Conservation (phyloP, 2,797 vertebrate genomes). For the Characodon lateralis region DNA sequence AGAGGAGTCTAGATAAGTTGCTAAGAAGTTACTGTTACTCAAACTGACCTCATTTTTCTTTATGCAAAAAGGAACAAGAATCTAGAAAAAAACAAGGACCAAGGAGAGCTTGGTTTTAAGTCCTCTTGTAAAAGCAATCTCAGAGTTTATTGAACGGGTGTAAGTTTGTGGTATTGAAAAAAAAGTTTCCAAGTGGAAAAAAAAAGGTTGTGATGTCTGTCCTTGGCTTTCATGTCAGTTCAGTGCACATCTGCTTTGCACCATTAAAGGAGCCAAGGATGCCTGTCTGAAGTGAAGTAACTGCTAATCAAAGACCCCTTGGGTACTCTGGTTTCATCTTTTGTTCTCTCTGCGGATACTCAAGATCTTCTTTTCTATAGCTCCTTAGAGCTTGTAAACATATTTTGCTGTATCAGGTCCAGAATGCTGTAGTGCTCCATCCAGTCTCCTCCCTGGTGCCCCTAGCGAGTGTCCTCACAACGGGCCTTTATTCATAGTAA, state of each 20-base stretch:
- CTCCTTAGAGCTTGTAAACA: constrained; percentile 50
- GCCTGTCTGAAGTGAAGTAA: constrained; percentile 30
- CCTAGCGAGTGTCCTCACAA: no score
- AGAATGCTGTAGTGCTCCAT: constrained; percentile 37
- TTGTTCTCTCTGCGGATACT: constrained; percentile 47
- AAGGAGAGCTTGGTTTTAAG: constrained; percentile 22
- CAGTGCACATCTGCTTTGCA: constrained; percentile 44
- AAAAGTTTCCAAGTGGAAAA: constrained; percentile 17
- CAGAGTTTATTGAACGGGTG: constrained; percentile 10
- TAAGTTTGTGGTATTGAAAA: constrained; percentile 1
- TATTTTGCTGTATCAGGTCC: constrained; percentile 61
- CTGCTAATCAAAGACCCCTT: constrained; percentile 54
- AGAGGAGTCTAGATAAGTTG: constrained; percentile 31
- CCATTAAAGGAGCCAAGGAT: constrained; percentile 26
- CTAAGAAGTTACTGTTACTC: constrained; percentile 43
- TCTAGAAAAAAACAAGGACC: constrained; percentile 17
- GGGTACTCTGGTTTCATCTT: constrained; percentile 49
- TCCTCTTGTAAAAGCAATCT: constrained; percentile 17
- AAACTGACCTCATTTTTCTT: constrained; percentile 49
- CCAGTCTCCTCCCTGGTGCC: no score
- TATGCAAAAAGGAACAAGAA: constrained; percentile 27
- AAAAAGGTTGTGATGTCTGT: constrained; percentile 14
- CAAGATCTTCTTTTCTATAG: constrained; percentile 29
- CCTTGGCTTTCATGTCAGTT: constrained; percentile 45
- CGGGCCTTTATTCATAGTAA: no score